phyloP scores from a whole-genome alignment of 2,797 vertebrate species.

The Fistularia tabacaria region DNA sequence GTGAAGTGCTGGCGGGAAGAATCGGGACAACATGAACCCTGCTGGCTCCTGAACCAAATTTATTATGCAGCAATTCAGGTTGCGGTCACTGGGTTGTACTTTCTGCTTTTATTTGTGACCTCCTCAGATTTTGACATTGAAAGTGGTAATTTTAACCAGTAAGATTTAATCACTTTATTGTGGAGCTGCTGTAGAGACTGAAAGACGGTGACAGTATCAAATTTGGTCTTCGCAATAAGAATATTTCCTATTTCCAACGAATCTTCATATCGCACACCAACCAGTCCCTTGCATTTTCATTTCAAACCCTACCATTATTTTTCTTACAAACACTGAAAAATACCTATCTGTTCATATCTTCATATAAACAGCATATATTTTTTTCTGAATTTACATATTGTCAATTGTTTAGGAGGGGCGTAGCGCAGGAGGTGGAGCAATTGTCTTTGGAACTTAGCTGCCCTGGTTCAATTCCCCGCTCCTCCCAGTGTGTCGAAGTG shows the following conservation, averaged over 20 bases:
- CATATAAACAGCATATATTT: too few species aligned
- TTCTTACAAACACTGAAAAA: too few species aligned
- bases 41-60: conserved; percentile 59
- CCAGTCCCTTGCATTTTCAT: too few species aligned
- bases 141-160: conserved; percentile 4
- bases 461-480: too few species aligned
- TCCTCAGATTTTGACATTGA: conserved; percentile 25
- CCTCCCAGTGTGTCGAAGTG: too few species aligned
- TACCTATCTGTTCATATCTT: too few species aligned
- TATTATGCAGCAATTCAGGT: conserved; percentile 54
- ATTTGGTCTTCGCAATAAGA: not conserved
- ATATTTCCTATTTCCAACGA: conserved; percentile 56
- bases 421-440: too few species aligned
- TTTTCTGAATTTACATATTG: too few species aligned
- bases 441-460: too few species aligned
- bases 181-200: conserved; percentile 14
- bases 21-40: conserved; percentile 58
- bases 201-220: too few species aligned
- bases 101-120: conserved; percentile 43
- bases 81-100: conserved; percentile 46
- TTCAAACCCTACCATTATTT: too few species aligned
- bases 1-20: conserved; percentile 58
- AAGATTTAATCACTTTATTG: conserved; percentile 35
- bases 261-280: not conserved
- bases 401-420: too few species aligned